phyloP scores from a whole-genome alignment of 2,113 vertebrate genomes.

The Phocoena phocoena region DNA sequence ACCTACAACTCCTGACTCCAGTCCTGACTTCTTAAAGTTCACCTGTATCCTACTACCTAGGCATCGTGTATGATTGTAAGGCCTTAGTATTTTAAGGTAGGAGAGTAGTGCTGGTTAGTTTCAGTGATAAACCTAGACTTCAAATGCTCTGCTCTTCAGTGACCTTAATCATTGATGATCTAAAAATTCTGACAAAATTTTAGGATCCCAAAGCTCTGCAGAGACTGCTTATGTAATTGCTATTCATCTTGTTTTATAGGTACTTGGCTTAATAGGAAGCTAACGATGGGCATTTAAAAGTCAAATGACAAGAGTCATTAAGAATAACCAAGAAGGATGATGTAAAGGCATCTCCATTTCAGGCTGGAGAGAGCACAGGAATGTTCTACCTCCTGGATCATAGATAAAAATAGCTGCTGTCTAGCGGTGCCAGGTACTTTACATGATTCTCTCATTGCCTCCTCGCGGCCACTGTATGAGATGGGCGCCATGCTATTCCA shows the following conservation, averaged over 20 bases:
- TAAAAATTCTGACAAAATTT: not conserved
- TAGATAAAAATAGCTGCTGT: constrained; percentile 61
- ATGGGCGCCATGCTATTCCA: not conserved
- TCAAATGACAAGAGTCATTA: constrained; percentile 2
- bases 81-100: not conserved
- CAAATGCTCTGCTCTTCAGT: not conserved
- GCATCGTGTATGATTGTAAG: not conserved
- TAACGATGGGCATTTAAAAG: not conserved
- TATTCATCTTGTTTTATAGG: not conserved
- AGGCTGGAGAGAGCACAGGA: constrained; percentile 1
- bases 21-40: not conserved
- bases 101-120: not conserved
- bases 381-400: constrained; percentile 52
- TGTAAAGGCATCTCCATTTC: constrained; percentile 58
- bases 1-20: not conserved
- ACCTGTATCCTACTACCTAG: not conserved
- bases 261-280: not conserved
- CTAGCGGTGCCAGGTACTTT: constrained; percentile 58
- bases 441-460: constrained; percentile 23
- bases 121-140: not conserved
- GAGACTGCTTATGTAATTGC: not conserved
- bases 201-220: not conserved
- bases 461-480: not conserved
- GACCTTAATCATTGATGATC: not conserved
- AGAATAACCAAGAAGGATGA: constrained; percentile 25